Evolutionary conservation across 30 jellyfish, hydroid and myxozoan species (phyloP).

Genomic region (Aurelia sp.): DNA sequence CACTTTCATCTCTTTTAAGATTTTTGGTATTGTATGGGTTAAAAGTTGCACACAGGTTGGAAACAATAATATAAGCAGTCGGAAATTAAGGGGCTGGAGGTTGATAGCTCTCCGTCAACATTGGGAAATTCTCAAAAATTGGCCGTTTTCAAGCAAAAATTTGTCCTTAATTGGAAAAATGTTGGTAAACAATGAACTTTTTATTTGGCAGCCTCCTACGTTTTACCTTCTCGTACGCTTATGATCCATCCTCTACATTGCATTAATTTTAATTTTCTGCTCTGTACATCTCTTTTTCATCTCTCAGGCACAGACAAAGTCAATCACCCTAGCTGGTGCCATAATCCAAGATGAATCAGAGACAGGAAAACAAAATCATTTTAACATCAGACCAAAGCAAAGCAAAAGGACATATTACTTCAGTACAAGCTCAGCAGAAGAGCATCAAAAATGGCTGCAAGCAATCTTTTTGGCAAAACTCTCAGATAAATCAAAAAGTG

Average conservation of each 20-base stretch:
- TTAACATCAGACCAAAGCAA: conserved; percentile 34
- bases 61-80: no score
- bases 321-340: conserved; percentile 41
- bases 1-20: no score
- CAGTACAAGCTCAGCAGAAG: conserved; percentile 43
- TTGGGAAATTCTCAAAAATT: no score
- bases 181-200: no score
- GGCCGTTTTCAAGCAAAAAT: no score
- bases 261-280: background rate
- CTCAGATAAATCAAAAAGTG: conserved; percentile 11
- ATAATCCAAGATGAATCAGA: conserved; percentile 64
- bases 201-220: no score
- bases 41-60: no score
- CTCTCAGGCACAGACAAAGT: conserved; percentile 29
- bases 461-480: conserved; percentile 62
- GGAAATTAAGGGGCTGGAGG: no score
- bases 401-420: conserved; percentile 42
- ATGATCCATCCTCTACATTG: background rate
- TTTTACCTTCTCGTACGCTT: no score
- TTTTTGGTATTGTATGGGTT: no score
- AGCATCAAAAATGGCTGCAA: conserved; percentile 61
- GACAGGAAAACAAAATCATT: conserved; percentile 23
- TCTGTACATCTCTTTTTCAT: background rate
- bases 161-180: no score
- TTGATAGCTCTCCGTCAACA: no score